Evolutionary conservation across 2,888 invertebrate species (phyloP).

Genomic region (Conchocele bisecta): DNA sequence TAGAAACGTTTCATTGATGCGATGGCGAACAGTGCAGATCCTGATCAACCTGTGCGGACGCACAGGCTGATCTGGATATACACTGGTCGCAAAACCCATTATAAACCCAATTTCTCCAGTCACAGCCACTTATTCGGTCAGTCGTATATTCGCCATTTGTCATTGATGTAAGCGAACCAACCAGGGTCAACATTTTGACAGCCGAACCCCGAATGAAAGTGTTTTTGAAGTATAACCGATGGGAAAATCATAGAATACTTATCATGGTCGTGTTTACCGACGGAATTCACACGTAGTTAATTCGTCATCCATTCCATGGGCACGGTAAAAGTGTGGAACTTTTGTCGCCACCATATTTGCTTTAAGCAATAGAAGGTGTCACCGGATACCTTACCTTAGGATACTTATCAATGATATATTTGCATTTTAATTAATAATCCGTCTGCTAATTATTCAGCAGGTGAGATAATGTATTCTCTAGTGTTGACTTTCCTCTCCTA

Average conservation of each 20-base stretch:
- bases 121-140: too few relatives aligned
- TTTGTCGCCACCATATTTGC: slow-evolving; percentile 56
- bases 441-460: slow-evolving; percentile 51
- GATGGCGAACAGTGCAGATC: too few relatives aligned
- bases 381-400: slow-evolving; percentile 26
- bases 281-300: slow-evolving; percentile 39
- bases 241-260: slow-evolving; percentile 50
- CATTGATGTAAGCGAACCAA: too few relatives aligned
- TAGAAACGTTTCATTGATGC: too few relatives aligned
- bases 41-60: too few relatives aligned
- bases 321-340: slow-evolving; percentile 34
- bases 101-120: too few relatives aligned
- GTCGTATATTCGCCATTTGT: too few relatives aligned
- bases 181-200: too few relatives aligned
- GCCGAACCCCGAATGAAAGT: too few relatives aligned
- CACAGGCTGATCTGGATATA: too few relatives aligned
- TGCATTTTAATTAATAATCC: slow-evolving; percentile 52
- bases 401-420: slow-evolving; percentile 47
- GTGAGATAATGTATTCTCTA: slow-evolving; percentile 49
- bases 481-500: slow-evolving; percentile 52
- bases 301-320: slow-evolving; percentile 49
- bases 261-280: slow-evolving; percentile 47
- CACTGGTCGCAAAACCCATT: too few relatives aligned
- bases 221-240: slow-evolving; percentile 53
- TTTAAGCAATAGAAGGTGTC: slow-evolving; percentile 45